Base-by-base conservation (phyloP, 2,888 invertebrate genomes). In the Callosobruchus maculatus region DNA sequence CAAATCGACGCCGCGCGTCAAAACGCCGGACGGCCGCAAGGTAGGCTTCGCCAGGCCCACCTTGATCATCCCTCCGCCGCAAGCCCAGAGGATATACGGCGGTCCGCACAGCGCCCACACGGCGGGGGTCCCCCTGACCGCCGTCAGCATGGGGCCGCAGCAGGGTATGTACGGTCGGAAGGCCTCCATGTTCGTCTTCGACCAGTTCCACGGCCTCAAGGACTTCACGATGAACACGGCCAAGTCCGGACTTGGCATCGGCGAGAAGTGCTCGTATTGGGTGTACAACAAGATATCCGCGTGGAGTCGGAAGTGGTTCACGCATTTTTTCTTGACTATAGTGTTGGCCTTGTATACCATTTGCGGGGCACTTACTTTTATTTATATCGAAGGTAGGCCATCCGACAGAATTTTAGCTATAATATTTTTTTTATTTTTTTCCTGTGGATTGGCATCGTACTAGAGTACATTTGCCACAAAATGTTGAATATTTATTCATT, bases 221-320 rank as follows among this genome's bases (percentile, higher is more conserved):
- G 93, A 94, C 85, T 92, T 94, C 84, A 94, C 95, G 0, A 88
- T 90, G 88, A 90, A 89, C 78, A 91, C 91, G 0, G 91, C 92
- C 18, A 95, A 94, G 83, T 92, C 93, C 74, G 95, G 96, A 22
- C 87, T 96, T 78, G 95, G 95, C 86, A 92, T 92, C 67, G 96
- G 96, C 75, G 96, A 96, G 86, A 95, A 94, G 85, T 90, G 92
- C 75, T 94, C 94, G 0, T 93, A 92, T 81, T 94, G 94, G 91
- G 87, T 94, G 77, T 95, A 95, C 84, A 92, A 93, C 78, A 95
- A 93, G 88, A 89, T 95, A 77, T 92, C 93, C 83, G 88, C 91
- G 73, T 91, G 92, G 88, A 96, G 95, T 0, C 92, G 91, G 82
- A 91, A 91, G 83, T 96, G 96, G 96, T 96, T 97, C 84, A 96